Conservation (phyloP, 2,888 invertebrate species). For the Diabrotica balteata region DNA sequence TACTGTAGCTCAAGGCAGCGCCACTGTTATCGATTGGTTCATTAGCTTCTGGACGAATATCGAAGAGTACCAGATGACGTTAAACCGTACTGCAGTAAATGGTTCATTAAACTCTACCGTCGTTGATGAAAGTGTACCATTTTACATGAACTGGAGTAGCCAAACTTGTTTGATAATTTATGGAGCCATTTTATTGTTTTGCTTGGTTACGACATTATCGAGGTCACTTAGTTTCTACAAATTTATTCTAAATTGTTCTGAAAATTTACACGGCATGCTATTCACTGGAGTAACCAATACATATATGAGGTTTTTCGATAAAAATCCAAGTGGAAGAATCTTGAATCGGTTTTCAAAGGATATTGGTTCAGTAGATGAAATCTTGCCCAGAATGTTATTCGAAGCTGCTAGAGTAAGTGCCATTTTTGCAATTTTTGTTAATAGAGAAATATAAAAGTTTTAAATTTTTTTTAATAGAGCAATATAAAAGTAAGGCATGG, state of each 20-base stretch:
- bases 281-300: constrained; percentile 63
- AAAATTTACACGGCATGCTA: constrained; percentile 62
- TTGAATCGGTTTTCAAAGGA: constrained; percentile 74
- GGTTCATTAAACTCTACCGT: background rate
- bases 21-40: constrained; percentile 75
- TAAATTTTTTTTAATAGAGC: too few relatives aligned
- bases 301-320: constrained; percentile 71
- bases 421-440: background rate
- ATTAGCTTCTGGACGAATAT: constrained; percentile 65
- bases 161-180: constrained; percentile 68
- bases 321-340: constrained; percentile 66
- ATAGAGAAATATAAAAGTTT: too few relatives aligned
- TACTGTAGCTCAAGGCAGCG: constrained; percentile 66
- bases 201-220: constrained; percentile 65
- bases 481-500: too few relatives aligned
- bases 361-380: constrained; percentile 64
- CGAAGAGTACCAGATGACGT: constrained; percentile 9
- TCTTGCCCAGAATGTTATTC: constrained; percentile 51
- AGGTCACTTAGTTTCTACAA: constrained; percentile 75
- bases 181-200: constrained; percentile 62
- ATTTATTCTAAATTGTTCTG: constrained; percentile 73
- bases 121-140: constrained; percentile 8
- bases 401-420: background rate
- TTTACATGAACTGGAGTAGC: constrained; percentile 40
- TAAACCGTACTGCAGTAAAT: too few relatives aligned